A percentile compares a stretch with the other conserved stretches of the same genome.
These are phyloP conservation scores for Pentalonia nigronervosa DNA, from an alignment of 1,140 invertebrate species.

Conservation along the genomic window DNA sequence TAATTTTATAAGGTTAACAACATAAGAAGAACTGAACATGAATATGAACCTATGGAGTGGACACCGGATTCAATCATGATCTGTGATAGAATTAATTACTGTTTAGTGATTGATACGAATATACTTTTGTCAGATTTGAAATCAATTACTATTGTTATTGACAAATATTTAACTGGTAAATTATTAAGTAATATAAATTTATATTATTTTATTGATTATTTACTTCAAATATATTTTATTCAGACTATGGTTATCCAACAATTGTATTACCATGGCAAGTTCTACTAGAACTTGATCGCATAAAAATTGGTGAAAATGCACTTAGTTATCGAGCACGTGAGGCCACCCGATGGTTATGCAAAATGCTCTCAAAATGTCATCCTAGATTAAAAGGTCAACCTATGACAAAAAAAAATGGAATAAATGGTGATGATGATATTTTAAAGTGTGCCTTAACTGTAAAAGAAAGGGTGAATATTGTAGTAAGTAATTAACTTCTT, in stretches of 20 bases:
- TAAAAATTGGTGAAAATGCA: neutral
- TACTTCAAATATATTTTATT: neutral
- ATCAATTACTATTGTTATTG: conserved; percentile 19
- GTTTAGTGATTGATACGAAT: conserved; percentile 51
- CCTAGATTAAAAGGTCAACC: conserved; percentile 47
- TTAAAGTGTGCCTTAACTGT: conserved; percentile 43
- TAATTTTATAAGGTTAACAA: conserved; percentile 44
- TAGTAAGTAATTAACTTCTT: conserved; percentile 40
- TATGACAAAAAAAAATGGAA: neutral
- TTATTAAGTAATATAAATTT: neutral
- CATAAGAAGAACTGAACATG: neutral
- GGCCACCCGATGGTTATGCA: conserved; percentile 22
- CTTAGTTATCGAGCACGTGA: conserved; percentile 20
- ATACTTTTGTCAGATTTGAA: conserved; percentile 34
- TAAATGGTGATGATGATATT: conserved; percentile 41
- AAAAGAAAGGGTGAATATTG: conserved; percentile 22
- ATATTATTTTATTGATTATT: neutral
- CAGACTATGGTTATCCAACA: conserved; percentile 33
- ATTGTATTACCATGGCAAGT: conserved; percentile 48
- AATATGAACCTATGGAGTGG: conserved; percentile 51
- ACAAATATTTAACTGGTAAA: conserved; percentile 26
- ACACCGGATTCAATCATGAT: conserved; percentile 41
- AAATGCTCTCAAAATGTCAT: conserved; percentile 31
- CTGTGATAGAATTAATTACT: conserved; percentile 26
- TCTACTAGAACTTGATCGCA: conserved; percentile 34